phyloP scores from a whole-genome alignment of 53 echinoderm and acorn worm genomes.

The Stichopus horrens region DNA sequence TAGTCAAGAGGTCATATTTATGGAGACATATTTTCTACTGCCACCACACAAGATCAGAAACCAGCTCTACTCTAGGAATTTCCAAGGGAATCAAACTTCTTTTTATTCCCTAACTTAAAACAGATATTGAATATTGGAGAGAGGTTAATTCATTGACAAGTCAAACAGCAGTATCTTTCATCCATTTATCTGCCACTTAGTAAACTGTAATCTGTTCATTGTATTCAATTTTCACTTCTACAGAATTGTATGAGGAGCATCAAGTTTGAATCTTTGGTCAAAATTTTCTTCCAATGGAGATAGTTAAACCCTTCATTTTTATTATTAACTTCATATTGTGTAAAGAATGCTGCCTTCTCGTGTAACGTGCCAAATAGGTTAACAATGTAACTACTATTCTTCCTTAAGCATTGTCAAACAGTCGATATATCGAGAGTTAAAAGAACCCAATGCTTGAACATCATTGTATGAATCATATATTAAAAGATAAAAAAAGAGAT shows the following conservation, averaged over 20 bases:
- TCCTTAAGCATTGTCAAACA: constrained; percentile 3
- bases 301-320: background rate
- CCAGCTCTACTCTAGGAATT: background rate
- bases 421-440: background rate
- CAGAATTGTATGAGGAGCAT: background rate
- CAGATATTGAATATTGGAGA: no score
- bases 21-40: constrained; percentile 43
- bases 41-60: constrained; percentile 27
- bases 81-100: background rate
- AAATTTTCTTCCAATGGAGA: background rate
- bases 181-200: background rate
- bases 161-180: constrained; percentile 9
- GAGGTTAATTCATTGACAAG: background rate
- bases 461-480: background rate
- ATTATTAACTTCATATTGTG: no score
- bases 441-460: background rate
- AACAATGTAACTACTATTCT: background rate
- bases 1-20: constrained; percentile 24
- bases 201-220: constrained; percentile 2
- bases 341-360: constrained; percentile 41
- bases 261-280: background rate
- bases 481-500: background rate
- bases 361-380: constrained; percentile 30
- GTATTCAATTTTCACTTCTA: constrained; percentile 2
- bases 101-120: background rate